Evolutionary conservation across 1,140 invertebrate species (phyloP).

Genomic region (Cydia fagiglandana): DNA sequence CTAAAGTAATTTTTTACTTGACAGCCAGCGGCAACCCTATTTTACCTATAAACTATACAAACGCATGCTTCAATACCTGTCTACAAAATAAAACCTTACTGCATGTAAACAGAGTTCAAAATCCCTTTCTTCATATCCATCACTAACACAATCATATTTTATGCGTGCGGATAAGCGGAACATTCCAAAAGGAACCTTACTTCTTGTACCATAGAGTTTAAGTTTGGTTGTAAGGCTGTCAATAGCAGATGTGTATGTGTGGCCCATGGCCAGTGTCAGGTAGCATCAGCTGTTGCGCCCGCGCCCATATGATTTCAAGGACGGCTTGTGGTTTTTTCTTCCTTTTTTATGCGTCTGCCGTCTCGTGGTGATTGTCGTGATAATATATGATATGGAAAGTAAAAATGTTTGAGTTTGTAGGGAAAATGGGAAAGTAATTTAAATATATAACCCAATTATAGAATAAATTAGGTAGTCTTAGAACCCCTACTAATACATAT

Average conservation of each 20-base stretch:
- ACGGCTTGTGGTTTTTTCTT: conserved; percentile 18
- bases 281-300: conserved; percentile 29
- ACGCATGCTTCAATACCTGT: background rate
- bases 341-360: conserved; percentile 6
- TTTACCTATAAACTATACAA: background rate
- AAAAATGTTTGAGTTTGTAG: background rate
- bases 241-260: background rate
- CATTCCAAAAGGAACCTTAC: background rate
- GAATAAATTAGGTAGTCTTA: background rate
- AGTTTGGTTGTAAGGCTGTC: background rate
- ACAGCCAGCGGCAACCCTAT: background rate
- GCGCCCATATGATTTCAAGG: conserved; percentile 28
- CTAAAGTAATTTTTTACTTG: background rate
- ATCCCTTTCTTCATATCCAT: background rate
- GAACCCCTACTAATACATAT: no score
- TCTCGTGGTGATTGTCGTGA: background rate
- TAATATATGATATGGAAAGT: conserved; percentile 5
- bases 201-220: background rate
- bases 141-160: background rate
- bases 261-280: background rate
- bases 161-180: background rate
- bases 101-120: background rate
- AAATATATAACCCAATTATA: background rate
- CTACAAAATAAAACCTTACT: background rate
- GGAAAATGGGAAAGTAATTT: background rate